Evolutionary conservation across 2,888 invertebrate species (phyloP).

Genomic region (Nemotelus pantherinus): DNA sequence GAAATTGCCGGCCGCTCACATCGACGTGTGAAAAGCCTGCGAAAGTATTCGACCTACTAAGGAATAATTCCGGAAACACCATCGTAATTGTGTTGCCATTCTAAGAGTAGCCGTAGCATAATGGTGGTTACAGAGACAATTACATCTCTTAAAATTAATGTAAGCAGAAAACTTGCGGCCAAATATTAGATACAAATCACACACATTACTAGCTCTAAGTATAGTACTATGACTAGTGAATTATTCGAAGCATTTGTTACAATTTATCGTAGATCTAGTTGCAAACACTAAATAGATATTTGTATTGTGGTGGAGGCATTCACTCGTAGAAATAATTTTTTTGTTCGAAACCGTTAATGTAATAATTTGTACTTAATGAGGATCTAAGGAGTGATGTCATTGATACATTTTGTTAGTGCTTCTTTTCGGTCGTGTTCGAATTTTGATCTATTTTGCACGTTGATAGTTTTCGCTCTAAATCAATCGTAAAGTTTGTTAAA

Average conservation of each 20-base stretch:
- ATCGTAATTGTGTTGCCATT: no score
- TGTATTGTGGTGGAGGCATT: conserved; percentile 30
- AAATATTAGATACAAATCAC: conserved; percentile 43
- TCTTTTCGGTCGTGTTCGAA: no score
- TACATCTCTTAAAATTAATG: background rate
- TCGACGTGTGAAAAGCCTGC: no score
- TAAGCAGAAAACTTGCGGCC: conserved; percentile 40
- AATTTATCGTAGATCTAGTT: conserved; percentile 36
- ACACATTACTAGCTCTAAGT: conserved; percentile 35
- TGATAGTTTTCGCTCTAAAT: no score
- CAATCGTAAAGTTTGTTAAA: no score
- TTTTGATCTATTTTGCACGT: no score
- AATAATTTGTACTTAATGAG: conserved; percentile 26
- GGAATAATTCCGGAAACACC: no score
- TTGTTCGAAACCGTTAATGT: conserved; percentile 19
- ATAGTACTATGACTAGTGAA: conserved; percentile 33
- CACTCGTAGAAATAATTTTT: conserved; percentile 19
- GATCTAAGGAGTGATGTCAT: background rate
- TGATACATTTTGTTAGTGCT: background rate
- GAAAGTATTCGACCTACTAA: no score
- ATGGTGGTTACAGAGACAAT: no score
- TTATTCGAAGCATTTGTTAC: conserved; percentile 40
- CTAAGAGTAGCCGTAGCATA: no score
- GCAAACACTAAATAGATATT: conserved; percentile 26
- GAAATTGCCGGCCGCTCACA: no score